Evolutionary conservation across 2,797 vertebrate genomes (phyloP).

Genomic region (Anniella stebbinsi): DNA sequence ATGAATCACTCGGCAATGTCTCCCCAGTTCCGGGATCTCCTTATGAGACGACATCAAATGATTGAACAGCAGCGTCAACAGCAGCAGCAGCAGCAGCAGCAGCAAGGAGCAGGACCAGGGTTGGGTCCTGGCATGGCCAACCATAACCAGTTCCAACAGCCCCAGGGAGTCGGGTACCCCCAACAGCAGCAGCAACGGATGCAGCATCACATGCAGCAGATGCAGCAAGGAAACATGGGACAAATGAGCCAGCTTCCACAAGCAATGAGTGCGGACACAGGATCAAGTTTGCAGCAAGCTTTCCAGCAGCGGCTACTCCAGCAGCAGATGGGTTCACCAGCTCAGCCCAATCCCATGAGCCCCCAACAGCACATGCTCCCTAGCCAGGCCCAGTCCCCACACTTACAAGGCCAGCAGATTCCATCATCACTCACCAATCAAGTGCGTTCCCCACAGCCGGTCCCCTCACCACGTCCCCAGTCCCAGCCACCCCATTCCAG

Average conservation of each 20-base stretch:
- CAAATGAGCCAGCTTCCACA: conserved; percentile 87
- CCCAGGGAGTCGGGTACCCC: conserved; percentile 83
- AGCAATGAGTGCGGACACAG: conserved; percentile 83
- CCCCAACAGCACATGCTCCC: conserved; percentile 88
- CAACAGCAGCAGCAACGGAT: conserved; percentile 83
- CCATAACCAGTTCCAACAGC: conserved; percentile 90
- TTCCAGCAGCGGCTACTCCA: conserved; percentile 93
- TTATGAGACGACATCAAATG: conserved; percentile 90
- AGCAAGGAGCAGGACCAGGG: conserved; percentile 78
- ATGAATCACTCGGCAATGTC: conserved; percentile 85
- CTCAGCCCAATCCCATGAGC: conserved; percentile 96
- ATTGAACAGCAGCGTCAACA: conserved; percentile 86
- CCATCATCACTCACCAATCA: conserved; percentile 91
- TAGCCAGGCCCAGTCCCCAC: conserved; percentile 90
- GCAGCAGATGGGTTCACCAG: conserved; percentile 89
- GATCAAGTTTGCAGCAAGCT: conserved; percentile 85
- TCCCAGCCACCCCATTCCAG: conserved; percentile 98
- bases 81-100: conserved; percentile 85
- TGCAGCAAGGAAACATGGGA: conserved; percentile 87
- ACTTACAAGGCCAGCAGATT: conserved; percentile 91
- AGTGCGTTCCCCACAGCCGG: conserved; percentile 95
- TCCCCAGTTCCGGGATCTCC: conserved; percentile 91
- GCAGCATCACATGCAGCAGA: conserved; percentile 87
- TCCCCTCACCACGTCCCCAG: conserved; percentile 93
- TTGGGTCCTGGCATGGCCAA: conserved; percentile 84